Evolutionary conservation across 2,888 invertebrate species (phyloP), one percentile per base, ranked within the genome.

Genomic region (Blastobasis adustella): DNA sequence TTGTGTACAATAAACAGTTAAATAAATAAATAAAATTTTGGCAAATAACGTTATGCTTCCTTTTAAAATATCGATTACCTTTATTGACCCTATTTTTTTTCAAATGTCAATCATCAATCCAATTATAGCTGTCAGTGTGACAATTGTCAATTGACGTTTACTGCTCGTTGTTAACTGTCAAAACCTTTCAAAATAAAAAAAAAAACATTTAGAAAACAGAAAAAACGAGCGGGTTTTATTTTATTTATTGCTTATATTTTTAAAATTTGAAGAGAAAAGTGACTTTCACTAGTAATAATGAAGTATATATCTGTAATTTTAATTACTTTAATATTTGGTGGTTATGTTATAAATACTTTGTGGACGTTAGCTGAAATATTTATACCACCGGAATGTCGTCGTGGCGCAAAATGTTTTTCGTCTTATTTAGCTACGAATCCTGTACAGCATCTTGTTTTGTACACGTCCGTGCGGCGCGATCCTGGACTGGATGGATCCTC

Each of bases 331-430:
- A 73, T 93, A 61, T 94, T 95, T 81, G 74, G 92, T 46, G 89
- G 88, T 9, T 95, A 95, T 74, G 91, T 95, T 54, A 77, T 90
- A 42, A 91, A 95, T 73, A 93, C 94, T 51, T 93, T 95, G 76
- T 95, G 94, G 90, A 92, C 92, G 62, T 85, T 95, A 74, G 91
- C 92, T 51, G 90, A 92, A 72, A 90, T 95, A 60, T 95, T 95
- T 73, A 91, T 92, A 54, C 90, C 92, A 42, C 93, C 94, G 37
- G 80, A 90, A 58, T 96, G 96, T 76, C 89, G 83, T 69, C 82
- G 88, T 66, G 90, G 90, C 71, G 90, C 91, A 62, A 73, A 77
- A 61, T 96, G 96, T 83, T 91, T 93, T 62, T 83, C 89, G 45
- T 94, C 95, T 0, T 94, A 92, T 82, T 86, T 96, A 65, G 82